Evolutionary conservation across 92 coral and sea anemone genomes (phyloP), one percentile per base, ranked within the genome.

Genomic region (Isaurus tuberculatus): DNA sequence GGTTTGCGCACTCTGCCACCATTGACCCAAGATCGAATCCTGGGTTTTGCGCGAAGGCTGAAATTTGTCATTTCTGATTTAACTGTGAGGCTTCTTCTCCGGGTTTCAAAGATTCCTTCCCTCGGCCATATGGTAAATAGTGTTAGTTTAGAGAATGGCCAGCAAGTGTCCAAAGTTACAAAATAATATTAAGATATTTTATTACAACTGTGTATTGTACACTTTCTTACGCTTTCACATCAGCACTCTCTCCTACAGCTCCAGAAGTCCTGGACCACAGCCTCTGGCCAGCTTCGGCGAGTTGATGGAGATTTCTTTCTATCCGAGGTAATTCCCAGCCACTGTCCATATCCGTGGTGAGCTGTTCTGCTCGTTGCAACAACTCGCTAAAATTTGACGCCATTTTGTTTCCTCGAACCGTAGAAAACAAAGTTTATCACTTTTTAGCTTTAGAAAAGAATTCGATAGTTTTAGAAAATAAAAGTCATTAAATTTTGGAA

Each of bases 261-360:
- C 97, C 98, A 28, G 94, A 89, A 32, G 95, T 92, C 81, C 90
- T 91, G 19, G 95, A 89, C 98, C 98, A 94, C 64, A 96, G 86
- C 70, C 99, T 90, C 86, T 94, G 94, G 40, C 99, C 98, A 31
- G 99, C 99, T 84, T 96, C 97, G 1, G 99, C 98, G 49, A 96
- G 81, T 84, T 96, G 99, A 68, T 96, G 99, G 22, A 96, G 92
- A 80, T 96, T 96, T 33, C 98, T 85, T 61, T 96, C 98, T 16
- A 96, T 95, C 34, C 99, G 83, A 4, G 99, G 99, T 17, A 96
- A 89, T 30, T 96, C 99, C 89, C 98, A 93, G 28, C 99, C 99
- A 66, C 96, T 96, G 69, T 96, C 99, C 92, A 96, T 96, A 84
- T 96, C 99, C 0, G 99, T 97, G 13, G 99, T 96, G 75, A 96